phyloP scores from a whole-genome alignment of 2,888 invertebrate genomes.

The Aspidiotus rigidus region DNA sequence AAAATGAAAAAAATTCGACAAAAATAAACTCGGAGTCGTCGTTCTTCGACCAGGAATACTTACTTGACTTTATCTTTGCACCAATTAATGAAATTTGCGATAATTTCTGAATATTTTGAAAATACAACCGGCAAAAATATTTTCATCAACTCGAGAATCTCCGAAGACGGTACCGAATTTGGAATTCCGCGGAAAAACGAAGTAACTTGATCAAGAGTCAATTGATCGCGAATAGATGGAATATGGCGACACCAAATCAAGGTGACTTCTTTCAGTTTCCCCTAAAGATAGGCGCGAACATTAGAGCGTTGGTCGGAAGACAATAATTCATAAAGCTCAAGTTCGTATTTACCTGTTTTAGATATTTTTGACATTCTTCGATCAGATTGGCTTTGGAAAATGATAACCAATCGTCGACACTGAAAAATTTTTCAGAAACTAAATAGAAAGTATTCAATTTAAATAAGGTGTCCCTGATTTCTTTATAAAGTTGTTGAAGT shows the following conservation, averaged over 20 bases:
- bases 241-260: conserved; percentile 43
- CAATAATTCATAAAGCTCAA: no score
- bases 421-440: conserved; percentile 37
- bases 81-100: conserved; percentile 39
- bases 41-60: background rate
- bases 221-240: conserved; percentile 39
- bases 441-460: conserved; percentile 45
- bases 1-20: background rate
- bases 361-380: conserved; percentile 42
- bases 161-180: conserved; percentile 36
- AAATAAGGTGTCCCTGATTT: conserved; percentile 37
- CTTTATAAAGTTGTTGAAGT: conserved; percentile 14
- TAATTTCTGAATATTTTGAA: conserved; percentile 40
- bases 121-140: conserved; percentile 42
- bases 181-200: conserved; percentile 38
- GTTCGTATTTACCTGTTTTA: conserved; percentile 43
- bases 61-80: conserved; percentile 30
- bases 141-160: conserved; percentile 42
- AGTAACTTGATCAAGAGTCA: conserved; percentile 39
- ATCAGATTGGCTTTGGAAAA: conserved; percentile 45
- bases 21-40: background rate
- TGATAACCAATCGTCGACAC: conserved; percentile 43
- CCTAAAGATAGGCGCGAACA: conserved; percentile 37
- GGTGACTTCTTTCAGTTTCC: conserved; percentile 41
- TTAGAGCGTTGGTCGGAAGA: no score